A percentile compares a stretch with the other conserved stretches of the same genome.
Evolutionary conservation across 2,888 invertebrate genomes (phyloP).

Genomic region (Philhelius pedissequus): DNA sequence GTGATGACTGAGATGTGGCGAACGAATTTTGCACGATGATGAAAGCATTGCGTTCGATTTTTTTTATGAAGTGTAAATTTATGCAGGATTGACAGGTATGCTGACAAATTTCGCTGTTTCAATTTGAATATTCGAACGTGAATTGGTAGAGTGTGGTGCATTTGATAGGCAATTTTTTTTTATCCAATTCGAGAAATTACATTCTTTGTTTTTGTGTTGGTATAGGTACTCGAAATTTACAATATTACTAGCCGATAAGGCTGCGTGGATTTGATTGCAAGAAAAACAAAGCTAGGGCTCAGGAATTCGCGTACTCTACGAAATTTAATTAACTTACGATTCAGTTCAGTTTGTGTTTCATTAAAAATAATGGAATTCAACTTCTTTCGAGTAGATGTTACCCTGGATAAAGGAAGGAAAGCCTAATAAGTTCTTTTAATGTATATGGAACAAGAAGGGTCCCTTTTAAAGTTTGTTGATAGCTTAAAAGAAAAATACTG

Average conservation of each 20-base stretch:
- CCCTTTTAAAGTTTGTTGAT: too few relatives aligned
- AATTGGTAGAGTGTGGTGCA: background rate
- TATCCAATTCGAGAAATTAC: slow-evolving; percentile 20
- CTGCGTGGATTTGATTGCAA: background rate
- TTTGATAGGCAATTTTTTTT: slow-evolving; percentile 37
- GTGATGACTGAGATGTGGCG: slow-evolving; percentile 50
- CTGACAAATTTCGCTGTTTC: slow-evolving; percentile 42
- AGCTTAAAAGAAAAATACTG: too few relatives aligned
- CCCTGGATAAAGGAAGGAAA: too few relatives aligned
- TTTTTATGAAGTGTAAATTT: slow-evolving; percentile 67
- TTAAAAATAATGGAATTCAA: too few relatives aligned
- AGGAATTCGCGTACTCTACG: too few relatives aligned
- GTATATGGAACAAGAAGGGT: too few relatives aligned
- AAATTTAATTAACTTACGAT: too few relatives aligned
- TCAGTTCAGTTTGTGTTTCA: too few relatives aligned
- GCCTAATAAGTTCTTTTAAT: too few relatives aligned
- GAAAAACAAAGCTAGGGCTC: background rate
- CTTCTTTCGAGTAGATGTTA: too few relatives aligned
- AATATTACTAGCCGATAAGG: background rate
- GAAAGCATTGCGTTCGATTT: slow-evolving; percentile 60
- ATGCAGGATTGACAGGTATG: slow-evolving; percentile 50
- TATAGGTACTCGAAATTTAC: background rate
- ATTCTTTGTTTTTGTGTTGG: background rate
- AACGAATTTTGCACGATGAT: slow-evolving; percentile 51
- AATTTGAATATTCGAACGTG: slow-evolving; percentile 52